Evolutionary conservation across 1,140 invertebrate genomes (phyloP).

Genomic region (Procambarus clarkii): DNA sequence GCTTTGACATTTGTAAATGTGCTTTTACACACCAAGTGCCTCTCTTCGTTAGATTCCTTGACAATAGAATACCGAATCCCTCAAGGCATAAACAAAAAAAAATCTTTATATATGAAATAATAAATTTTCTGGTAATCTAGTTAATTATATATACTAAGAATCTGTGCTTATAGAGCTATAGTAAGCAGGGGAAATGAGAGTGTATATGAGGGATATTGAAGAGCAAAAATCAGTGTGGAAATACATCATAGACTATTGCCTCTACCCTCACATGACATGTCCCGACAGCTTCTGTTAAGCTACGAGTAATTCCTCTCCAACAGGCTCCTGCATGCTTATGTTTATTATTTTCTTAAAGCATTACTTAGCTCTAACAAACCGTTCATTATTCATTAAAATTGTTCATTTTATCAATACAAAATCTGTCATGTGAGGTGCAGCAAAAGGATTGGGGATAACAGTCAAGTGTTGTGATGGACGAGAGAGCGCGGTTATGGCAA

Average conservation of each 20-base stretch:
- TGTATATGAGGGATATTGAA: slow-evolving; percentile 25
- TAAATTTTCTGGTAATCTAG: neutral
- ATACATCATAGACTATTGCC: slow-evolving; percentile 14
- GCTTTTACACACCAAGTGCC: neutral
- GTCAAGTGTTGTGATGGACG: slow-evolving; percentile 17
- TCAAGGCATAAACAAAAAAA: neutral
- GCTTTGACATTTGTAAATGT: neutral
- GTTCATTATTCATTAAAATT: too few species aligned
- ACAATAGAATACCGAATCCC: neutral
- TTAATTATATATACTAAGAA: neutral
- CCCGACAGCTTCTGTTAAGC: neutral
- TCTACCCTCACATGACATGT: slow-evolving; percentile 17
- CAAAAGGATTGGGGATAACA: neutral
- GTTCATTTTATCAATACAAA: neutral
- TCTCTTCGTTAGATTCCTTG: neutral
- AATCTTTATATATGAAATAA: too few species aligned
- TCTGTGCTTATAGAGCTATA: slow-evolving; percentile 27
- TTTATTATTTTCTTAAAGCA: neutral
- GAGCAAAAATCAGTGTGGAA: slow-evolving; percentile 14
- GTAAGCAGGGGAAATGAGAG: slow-evolving; percentile 27
- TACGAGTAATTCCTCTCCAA: neutral
- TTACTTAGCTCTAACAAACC: too few species aligned
- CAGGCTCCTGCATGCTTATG: neutral
- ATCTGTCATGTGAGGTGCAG: slow-evolving; percentile 36
- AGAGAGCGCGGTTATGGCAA: slow-evolving; percentile 52